Evolutionary conservation across 2,797 vertebrate species (phyloP).

Genomic region (Erithacus rubecula): DNA sequence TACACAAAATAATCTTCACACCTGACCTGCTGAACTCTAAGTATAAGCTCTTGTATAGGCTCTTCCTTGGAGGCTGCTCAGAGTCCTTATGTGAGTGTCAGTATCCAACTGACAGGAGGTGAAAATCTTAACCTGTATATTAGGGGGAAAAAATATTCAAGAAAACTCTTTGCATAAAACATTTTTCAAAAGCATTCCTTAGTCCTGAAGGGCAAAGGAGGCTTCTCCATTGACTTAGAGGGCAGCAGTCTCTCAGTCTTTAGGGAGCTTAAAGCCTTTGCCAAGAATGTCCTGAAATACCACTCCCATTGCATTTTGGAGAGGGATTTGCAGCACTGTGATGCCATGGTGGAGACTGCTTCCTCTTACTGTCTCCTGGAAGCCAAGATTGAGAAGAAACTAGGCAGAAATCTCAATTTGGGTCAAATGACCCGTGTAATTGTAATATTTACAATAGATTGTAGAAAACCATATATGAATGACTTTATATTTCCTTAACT

Average conservation of each 20-base stretch:
- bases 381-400: constrained; percentile 62
- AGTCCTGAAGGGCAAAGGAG: not conserved
- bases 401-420: constrained; percentile 75
- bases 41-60: not conserved
- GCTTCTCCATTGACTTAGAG: not conserved
- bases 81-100: not conserved
- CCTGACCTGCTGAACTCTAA: not conserved
- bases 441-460: constrained; percentile 74
- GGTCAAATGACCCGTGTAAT: constrained; percentile 78
- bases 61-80: not conserved
- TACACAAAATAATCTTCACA: not conserved
- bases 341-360: constrained; percentile 24
- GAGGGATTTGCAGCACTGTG: not conserved
- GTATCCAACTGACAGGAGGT: not conserved
- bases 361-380: constrained; percentile 42
- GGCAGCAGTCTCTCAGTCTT: not conserved
- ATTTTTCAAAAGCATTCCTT: not conserved
- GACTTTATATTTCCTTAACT: constrained; percentile 72
- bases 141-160: not conserved
- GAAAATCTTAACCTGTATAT: not conserved
- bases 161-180: not conserved
- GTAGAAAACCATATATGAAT: constrained; percentile 70
- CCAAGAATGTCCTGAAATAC: not conserved
- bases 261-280: constrained; percentile 3
- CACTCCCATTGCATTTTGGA: not conserved